These are phyloP conservation scores for Malurus leucopterus DNA, from an alignment of 2,797 vertebrate genomes.

Conservation along the genomic window DNA sequence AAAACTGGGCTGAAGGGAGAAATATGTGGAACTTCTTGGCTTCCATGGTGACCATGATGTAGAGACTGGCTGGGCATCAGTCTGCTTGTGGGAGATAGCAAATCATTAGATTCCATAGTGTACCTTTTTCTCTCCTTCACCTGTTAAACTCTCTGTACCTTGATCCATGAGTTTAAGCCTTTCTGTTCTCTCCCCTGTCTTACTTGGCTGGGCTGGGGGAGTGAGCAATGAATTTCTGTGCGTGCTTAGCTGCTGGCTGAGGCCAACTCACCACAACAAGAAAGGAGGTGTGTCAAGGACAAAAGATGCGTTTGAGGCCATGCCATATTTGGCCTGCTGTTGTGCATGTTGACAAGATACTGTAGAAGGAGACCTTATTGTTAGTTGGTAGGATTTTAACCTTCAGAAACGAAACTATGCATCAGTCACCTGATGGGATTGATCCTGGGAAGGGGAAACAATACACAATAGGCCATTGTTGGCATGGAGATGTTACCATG, in stretches of 20 bases:
- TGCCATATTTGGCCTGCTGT: too few relatives aligned
- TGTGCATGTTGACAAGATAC: too few relatives aligned
- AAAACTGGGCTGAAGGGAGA: neutral
- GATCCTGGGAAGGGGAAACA: too few relatives aligned
- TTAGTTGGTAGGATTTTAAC: too few relatives aligned
- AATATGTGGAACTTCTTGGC: neutral
- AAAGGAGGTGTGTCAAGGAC: neutral
- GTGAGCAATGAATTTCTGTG: neutral
- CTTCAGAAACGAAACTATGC: too few relatives aligned
- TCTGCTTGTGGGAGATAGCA: neutral
- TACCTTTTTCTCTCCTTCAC: neutral
- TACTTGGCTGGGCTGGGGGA: neutral
- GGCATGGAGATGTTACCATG: too few relatives aligned
- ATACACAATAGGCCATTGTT: too few relatives aligned
- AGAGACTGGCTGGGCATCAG: neutral
- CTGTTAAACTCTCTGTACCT: neutral
- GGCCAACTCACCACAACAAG: neutral
- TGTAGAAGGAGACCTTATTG: too few relatives aligned
- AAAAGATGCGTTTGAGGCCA: too few relatives aligned
- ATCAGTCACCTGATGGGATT: too few relatives aligned
- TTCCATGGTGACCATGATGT: neutral
- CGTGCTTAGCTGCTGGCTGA: neutral
- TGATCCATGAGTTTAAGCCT: neutral
- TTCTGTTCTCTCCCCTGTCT: neutral
- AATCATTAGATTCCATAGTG: neutral